Conservation (phyloP, 2,113 vertebrate species). For the Dolichotis patagonum region DNA sequence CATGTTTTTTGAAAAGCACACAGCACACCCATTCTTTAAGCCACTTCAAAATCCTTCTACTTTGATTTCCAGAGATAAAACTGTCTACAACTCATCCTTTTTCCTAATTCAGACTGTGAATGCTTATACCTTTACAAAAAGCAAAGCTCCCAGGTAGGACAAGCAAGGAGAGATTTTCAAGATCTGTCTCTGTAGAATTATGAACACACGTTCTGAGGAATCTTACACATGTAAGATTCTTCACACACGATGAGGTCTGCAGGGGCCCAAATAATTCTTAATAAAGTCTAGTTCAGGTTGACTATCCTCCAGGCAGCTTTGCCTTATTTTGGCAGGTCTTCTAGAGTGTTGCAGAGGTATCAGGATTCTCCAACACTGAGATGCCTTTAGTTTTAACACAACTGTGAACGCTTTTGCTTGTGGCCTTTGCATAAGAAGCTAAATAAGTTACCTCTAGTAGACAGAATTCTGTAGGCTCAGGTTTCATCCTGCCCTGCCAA, state of each 20-base stretch:
- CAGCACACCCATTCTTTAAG: neutral
- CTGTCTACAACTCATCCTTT: neutral
- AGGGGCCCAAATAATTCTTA: neutral
- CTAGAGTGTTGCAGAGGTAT: neutral
- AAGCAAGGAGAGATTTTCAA: neutral
- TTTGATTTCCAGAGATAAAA: constrained; percentile 40
- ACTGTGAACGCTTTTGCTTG: constrained; percentile 41
- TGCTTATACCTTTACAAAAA: neutral
- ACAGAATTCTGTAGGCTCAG: constrained; percentile 50
- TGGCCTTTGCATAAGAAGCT: constrained; percentile 68
- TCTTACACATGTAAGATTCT: neutral
- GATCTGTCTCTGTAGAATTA: neutral
- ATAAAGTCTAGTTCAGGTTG: neutral
- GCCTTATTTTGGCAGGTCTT: constrained; percentile 38
- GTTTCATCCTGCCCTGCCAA: constrained; percentile 74
- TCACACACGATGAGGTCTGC: neutral
- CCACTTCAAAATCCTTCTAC: neutral
- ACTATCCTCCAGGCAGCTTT: neutral
- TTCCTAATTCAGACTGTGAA: neutral
- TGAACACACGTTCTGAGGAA: neutral
- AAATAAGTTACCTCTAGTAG: constrained; percentile 69
- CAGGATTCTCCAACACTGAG: neutral
- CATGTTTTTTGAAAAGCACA: neutral
- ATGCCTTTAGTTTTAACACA: constrained; percentile 50
- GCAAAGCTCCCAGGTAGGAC: neutral